Conservation (phyloP, 2,888 invertebrate genomes). For the Drosophila sordidapex region DNA sequence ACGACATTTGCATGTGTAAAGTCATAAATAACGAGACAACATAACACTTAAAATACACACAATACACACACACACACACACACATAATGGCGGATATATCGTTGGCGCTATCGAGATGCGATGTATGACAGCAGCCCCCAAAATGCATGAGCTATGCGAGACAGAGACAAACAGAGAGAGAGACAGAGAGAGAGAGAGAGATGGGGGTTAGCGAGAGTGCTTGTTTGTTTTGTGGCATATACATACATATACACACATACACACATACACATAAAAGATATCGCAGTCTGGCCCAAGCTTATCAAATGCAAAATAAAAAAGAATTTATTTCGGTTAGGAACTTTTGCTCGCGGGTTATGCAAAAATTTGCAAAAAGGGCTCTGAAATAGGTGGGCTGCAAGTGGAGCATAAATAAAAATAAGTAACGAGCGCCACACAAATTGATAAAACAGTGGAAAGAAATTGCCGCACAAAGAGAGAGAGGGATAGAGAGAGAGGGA, state of each 20-base stretch:
- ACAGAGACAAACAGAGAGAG: neutral
- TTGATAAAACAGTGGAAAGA: constrained; percentile 77
- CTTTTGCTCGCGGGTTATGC: constrained; percentile 79
- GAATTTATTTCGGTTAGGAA: constrained; percentile 79
- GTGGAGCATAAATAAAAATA: constrained; percentile 73
- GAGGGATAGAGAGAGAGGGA: constrained; percentile 2
- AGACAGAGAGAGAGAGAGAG: neutral
- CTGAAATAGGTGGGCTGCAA: constrained; percentile 24
- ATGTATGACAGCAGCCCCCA: constrained; percentile 68
- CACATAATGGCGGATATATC: constrained; percentile 31
- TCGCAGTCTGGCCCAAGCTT: constrained; percentile 65
- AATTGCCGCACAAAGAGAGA: constrained; percentile 62
- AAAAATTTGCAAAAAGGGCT: constrained; percentile 68
- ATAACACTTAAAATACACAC: constrained; percentile 70
- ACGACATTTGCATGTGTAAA: constrained; percentile 82
- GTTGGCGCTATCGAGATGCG: constrained; percentile 71
- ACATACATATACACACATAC: neutral
- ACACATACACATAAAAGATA: constrained; percentile 14
- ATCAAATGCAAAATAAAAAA: constrained; percentile 76
- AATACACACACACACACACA: constrained; percentile 26
- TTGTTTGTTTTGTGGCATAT: constrained; percentile 47
- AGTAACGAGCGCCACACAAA: constrained; percentile 76
- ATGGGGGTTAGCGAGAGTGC: neutral
- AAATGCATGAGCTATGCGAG: constrained; percentile 71
- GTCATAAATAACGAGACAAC: constrained; percentile 82